Conservation (phyloP, 2,113 vertebrate species). For the Lonchura striata region DNA sequence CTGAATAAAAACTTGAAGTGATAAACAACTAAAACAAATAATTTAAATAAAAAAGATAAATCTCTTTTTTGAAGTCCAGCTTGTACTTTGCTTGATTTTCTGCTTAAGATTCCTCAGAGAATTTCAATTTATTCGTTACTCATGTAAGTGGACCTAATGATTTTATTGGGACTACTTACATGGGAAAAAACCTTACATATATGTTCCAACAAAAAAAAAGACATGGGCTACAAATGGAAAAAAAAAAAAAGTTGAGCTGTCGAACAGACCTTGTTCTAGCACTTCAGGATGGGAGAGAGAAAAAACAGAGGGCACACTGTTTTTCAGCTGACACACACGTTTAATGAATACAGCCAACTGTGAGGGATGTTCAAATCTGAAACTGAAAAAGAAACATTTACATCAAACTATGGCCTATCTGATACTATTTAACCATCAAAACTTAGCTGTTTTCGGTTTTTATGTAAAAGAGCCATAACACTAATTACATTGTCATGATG, state of each 20-base stretch:
- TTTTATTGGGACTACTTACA: background rate
- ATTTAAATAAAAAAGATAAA: background rate
- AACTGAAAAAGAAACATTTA: background rate
- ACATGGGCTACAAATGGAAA: background rate
- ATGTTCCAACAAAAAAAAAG: accelerated
- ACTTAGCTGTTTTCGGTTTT: background rate
- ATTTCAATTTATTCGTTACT: background rate
- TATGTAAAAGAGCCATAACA: background rate
- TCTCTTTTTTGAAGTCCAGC: background rate
- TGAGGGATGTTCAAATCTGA: background rate
- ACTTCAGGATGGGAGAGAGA: background rate
- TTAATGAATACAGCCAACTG: background rate
- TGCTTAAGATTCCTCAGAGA: background rate
- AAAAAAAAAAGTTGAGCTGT: background rate
- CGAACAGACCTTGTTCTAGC: background rate
- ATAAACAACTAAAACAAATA: background rate
- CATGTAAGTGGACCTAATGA: background rate
- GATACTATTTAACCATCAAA: background rate
- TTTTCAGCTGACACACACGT: background rate
- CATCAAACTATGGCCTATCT: background rate
- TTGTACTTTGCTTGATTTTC: background rate
- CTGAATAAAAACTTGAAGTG: background rate
- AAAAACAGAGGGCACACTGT: background rate
- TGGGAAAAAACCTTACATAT: background rate
- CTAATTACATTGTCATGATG: background rate